A percentile compares a stretch with the other conserved stretches of the same genome.
phyloP scores from a whole-genome alignment of 2,797 vertebrate species.

The Pitangus sulphuratus region DNA sequence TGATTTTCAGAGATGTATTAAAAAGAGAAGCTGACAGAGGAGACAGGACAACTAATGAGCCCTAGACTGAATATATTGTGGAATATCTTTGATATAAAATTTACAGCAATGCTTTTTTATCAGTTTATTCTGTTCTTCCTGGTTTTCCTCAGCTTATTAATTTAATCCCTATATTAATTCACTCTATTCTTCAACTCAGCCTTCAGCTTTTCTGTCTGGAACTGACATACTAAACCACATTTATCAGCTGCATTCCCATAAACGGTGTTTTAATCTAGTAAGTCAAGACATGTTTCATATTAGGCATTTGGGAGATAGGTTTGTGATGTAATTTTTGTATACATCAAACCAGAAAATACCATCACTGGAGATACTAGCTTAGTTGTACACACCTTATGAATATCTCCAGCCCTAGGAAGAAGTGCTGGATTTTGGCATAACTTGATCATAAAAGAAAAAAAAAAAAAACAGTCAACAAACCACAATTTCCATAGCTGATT shows the following conservation, averaged over 20 bases:
- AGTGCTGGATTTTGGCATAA: not conserved
- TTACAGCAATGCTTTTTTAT: not conserved
- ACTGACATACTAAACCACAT: not conserved
- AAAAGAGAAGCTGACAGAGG: not conserved
- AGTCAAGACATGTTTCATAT: not conserved
- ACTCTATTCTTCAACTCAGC: not conserved
- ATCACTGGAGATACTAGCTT: not conserved
- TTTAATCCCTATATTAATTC: not conserved
- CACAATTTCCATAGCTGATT: not conserved
- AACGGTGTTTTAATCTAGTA: not conserved
- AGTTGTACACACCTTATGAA: rapidly evolving
- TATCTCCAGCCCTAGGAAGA: not conserved
- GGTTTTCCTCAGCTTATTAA: not conserved
- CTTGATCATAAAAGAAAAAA: not conserved
- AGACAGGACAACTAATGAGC: not conserved
- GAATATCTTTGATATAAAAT: not conserved
- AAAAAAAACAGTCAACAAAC: rapidly evolving
- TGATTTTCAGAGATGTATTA: not conserved
- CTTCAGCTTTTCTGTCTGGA: not conserved
- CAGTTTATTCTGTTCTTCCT: not conserved
- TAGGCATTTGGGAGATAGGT: not conserved
- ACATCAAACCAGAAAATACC: not conserved
- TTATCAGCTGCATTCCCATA: not conserved
- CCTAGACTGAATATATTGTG: not conserved
- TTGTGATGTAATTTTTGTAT: not conserved